Evolutionary conservation across 2,797 vertebrate species (phyloP).

Genomic region (Phrynocephalus forsythii): DNA sequence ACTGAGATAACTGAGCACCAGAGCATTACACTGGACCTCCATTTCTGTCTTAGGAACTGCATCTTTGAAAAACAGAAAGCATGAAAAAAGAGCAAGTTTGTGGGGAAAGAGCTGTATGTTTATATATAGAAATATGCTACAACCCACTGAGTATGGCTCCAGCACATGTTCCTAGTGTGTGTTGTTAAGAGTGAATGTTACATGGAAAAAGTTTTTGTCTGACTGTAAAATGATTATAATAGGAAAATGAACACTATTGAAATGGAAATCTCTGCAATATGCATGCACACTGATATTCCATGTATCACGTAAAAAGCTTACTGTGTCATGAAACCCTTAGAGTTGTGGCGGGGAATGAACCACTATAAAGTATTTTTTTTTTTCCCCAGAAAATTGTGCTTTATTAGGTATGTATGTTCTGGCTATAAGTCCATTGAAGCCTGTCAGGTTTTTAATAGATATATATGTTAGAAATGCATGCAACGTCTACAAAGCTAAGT

Average conservation of each 20-base stretch:
- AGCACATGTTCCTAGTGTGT: not conserved
- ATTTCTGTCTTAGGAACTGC: conserved; percentile 42
- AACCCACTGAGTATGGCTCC: not conserved
- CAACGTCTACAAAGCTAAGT: conserved; percentile 66
- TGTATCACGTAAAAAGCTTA: conserved; percentile 22
- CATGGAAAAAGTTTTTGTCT: not conserved
- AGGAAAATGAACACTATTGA: conserved; percentile 49
- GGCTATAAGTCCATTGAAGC: conserved; percentile 73
- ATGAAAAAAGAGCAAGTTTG: conserved; percentile 25
- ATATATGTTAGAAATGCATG: conserved; percentile 71
- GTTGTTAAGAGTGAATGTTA: not conserved
- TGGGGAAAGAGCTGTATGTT: conserved; percentile 23
- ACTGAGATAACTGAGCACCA: conserved; percentile 18
- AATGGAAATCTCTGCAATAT: conserved; percentile 36
- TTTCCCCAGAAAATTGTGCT: conserved; percentile 70
- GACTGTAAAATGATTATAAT: conserved; percentile 23
- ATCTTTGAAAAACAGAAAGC: conserved; percentile 24
- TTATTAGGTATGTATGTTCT: conserved; percentile 79
- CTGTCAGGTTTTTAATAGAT: conserved; percentile 46
- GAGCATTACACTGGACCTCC: not conserved
- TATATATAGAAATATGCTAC: conserved; percentile 21
- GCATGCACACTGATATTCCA: not conserved
- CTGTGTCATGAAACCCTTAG: conserved; percentile 46
- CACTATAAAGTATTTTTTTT: conserved; percentile 66
- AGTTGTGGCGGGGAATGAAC: conserved; percentile 42